Evolutionary conservation across 1,140 invertebrate species (phyloP), one percentile per base, ranked within the genome.

Genomic region (Drosophila sucinea): DNA sequence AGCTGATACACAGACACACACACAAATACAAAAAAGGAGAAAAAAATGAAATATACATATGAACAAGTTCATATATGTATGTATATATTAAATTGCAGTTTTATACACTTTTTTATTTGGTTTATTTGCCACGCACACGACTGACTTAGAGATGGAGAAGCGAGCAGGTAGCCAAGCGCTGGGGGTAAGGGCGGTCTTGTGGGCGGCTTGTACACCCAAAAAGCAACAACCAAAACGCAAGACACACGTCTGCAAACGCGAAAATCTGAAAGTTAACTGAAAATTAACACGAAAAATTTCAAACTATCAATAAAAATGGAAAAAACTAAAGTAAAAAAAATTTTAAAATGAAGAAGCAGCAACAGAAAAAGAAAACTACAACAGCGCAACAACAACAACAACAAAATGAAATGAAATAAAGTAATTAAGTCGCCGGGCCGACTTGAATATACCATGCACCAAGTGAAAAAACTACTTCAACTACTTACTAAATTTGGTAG

Each of bases 221-320:
- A 23, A 17, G 41, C 44, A 4, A 66, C 7, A 68, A 70, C 60
- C 76, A 67, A 75, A 67, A 62, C 75, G 67, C 75, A 63, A 78
- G 64, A 90, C 71, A 90, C 74, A 89, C 90, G 90, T 91, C 90
- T 90, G 86, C 57, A 67, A 91, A 73, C 90, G 90, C 86, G 90
- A 90, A 91, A 91, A 91, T 91, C 90, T 70, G 86, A 91, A 91
- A 91, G 90, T 91, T 91, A 90, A 91, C 90, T 91, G 83, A 91
- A 86, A 87, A 87, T 83, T 89, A 82, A 89, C 86, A 79, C 75
- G 74, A 74, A 72, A 87, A 87, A 63, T 84, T 80, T 81, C 35
- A 87, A 87, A 81, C 84, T 80, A 87, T 87, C 84, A 87, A 87
- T 87, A 87, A 73, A 72, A 82, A 79, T 69, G 60, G 40, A 68